A percentile compares a stretch with the other conserved stretches of the same genome.
phyloP scores from a whole-genome alignment of 2,888 invertebrate species.

The Cryptocephalus primarius region DNA sequence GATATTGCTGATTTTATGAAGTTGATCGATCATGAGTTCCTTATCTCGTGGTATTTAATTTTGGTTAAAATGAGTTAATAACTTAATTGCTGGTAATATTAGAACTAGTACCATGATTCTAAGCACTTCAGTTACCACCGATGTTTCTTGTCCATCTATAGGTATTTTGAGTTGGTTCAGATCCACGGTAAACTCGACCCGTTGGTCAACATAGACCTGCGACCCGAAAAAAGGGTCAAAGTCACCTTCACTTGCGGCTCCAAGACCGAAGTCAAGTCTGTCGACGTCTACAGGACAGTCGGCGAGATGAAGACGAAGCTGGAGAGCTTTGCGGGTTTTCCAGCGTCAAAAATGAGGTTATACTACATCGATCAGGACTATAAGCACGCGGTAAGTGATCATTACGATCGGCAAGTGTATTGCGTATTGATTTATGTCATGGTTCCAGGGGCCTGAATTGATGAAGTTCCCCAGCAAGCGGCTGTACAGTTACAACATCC shows the following conservation, averaged over 20 bases:
- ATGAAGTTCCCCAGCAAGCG: slow-evolving; percentile 83
- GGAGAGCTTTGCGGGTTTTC: slow-evolving; percentile 70
- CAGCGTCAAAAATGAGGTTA: slow-evolving; percentile 74
- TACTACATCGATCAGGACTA: slow-evolving; percentile 81
- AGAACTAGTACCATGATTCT: no score
- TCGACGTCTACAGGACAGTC: slow-evolving; percentile 73
- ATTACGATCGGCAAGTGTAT: no score
- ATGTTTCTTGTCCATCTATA: slow-evolving; percentile 25
- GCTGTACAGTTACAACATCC: slow-evolving; percentile 82
- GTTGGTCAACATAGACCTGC: slow-evolving; percentile 75
- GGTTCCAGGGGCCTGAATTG: slow-evolving; percentile 68
- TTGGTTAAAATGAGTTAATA: no score
- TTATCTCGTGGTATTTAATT: no score
- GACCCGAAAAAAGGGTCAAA: slow-evolving; percentile 78
- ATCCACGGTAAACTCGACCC: slow-evolving; percentile 87
- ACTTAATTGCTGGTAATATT: no score
- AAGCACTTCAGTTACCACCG: no score
- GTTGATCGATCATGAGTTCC: no score
- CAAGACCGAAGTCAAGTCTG: slow-evolving; percentile 58
- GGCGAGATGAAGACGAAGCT: slow-evolving; percentile 70
- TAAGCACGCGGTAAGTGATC: slow-evolving; percentile 37
- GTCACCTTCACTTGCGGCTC: slow-evolving; percentile 74
- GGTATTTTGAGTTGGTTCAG: slow-evolving; percentile 70
- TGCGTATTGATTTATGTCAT: no score
- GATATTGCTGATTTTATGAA: no score